A percentile compares a stretch with the other conserved stretches of the same genome.
Conservation (phyloP, 2,797 vertebrate species). For the Odontamblyopus rebecca region DNA sequence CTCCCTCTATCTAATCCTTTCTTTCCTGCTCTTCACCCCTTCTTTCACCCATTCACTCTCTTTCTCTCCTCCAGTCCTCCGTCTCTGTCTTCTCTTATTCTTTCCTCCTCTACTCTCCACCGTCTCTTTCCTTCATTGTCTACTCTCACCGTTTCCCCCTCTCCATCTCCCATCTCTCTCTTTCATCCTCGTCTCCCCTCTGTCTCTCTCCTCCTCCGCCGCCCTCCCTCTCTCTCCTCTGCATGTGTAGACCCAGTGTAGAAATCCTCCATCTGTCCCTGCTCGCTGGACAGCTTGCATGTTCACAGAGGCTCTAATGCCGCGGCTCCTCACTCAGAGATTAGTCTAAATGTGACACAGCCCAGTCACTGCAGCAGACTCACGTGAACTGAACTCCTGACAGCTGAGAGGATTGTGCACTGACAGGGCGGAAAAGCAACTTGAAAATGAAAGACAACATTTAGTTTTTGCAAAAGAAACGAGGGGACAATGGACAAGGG, state of each 20-base stretch:
- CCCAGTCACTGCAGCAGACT: constrained; percentile 38
- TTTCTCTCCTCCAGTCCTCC: neutral
- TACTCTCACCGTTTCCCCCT: neutral
- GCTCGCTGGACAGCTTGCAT: constrained; percentile 57
- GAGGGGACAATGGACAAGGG: neutral
- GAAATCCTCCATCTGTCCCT: constrained; percentile 73
- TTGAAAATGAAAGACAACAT: neutral
- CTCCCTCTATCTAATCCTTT: neutral
- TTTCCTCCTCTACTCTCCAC: too few species aligned
- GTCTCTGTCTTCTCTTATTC: neutral
- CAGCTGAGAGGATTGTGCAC: neutral
- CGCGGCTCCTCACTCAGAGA: constrained; percentile 16
- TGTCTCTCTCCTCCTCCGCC: constrained; percentile 2
- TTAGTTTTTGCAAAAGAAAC: neutral
- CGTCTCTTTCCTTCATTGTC: too few species aligned
- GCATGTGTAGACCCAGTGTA: constrained; percentile 31
- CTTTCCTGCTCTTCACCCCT: neutral
- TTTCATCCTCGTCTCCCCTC: too few species aligned
- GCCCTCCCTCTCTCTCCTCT: constrained; percentile 1
- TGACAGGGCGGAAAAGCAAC: neutral
- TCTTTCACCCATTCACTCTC: neutral
- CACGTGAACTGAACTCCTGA: constrained; percentile 9
- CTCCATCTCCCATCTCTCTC: neutral
- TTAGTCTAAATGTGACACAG: constrained; percentile 59
- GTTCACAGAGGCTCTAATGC: constrained; percentile 54